Evolutionary conservation across 2,888 invertebrate species (phyloP).

Genomic region (Pollenia labialis): DNA sequence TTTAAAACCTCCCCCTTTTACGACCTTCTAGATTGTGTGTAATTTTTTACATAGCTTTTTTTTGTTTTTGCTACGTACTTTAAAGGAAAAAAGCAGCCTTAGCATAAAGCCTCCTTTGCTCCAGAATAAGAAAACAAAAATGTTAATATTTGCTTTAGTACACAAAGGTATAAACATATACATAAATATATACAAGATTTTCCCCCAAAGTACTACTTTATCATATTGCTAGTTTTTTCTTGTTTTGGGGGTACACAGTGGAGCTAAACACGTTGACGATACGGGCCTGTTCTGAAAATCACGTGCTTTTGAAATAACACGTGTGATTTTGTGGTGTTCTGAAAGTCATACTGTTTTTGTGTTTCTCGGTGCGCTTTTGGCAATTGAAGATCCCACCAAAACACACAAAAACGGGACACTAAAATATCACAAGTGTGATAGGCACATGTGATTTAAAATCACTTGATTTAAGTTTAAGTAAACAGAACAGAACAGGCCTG

Average conservation of each 20-base stretch:
- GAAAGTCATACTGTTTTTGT: too few species aligned
- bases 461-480: too few species aligned
- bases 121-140: conserved; percentile 19
- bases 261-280: not conserved
- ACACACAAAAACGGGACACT: too few species aligned
- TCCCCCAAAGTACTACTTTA: conserved; percentile 37
- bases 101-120: conserved; percentile 58
- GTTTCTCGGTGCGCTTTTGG: too few species aligned
- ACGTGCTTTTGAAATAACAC: too few species aligned
- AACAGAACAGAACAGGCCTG: too few species aligned
- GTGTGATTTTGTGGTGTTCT: too few species aligned
- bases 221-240: not conserved
- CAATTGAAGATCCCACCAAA: too few species aligned
- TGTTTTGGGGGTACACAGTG: conserved; percentile 1
- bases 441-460: too few species aligned
- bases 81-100: conserved; percentile 44
- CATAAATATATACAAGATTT: conserved; percentile 36
- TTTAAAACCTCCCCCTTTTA: conserved; percentile 68
- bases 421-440: too few species aligned
- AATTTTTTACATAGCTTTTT: not conserved
- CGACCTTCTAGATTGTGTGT: conserved; percentile 40
- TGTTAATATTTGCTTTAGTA: conserved; percentile 7
- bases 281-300: fast-evolving
- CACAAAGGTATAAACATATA: not conserved
- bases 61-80: conserved; percentile 1